Evolutionary conservation across 2,797 vertebrate species (phyloP).

Genomic region (Danio albolineatus): DNA sequence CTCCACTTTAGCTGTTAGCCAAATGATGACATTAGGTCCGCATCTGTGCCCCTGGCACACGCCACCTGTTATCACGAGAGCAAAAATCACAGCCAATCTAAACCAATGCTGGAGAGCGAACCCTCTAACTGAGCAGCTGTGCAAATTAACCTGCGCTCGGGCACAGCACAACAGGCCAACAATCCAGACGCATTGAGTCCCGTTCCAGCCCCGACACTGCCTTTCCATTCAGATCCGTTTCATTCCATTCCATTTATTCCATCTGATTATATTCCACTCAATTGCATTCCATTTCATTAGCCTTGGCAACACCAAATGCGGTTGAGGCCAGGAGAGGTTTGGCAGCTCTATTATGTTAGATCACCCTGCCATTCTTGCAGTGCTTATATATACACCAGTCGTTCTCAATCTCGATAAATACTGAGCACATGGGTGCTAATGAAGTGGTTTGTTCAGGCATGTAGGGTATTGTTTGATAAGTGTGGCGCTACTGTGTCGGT

Average conservation of each 20-base stretch:
- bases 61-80: conserved; percentile 34
- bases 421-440: conserved; percentile 19
- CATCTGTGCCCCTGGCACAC: conserved; percentile 44
- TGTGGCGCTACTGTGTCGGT: not conserved
- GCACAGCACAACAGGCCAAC: conserved; percentile 58
- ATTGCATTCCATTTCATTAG: conserved; percentile 50
- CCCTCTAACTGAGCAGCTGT: conserved; percentile 17
- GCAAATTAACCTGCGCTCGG: conserved; percentile 41
- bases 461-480: conserved; percentile 12
- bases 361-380: conserved; percentile 16
- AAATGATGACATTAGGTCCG: conserved; percentile 49
- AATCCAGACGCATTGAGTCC: conserved; percentile 35
- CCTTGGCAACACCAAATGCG: conserved; percentile 39
- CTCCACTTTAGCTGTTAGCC: conserved; percentile 35
- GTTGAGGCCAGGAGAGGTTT: conserved; percentile 36
- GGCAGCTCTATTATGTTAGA: conserved; percentile 28
- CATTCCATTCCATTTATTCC: conserved; percentile 47
- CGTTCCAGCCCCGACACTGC: conserved; percentile 2
- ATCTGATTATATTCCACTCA: conserved; percentile 48
- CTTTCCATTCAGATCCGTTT: conserved; percentile 34
- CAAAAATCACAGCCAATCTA: conserved; percentile 46
- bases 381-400: not conserved
- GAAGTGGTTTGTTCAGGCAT: not conserved
- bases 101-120: conserved; percentile 15
- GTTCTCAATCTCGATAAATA: not conserved